A percentile compares a stretch with the other conserved stretches of the same genome.
phyloP scores from a whole-genome alignment of 2,113 vertebrate species.

The Pygoscelis antarcticus region DNA sequence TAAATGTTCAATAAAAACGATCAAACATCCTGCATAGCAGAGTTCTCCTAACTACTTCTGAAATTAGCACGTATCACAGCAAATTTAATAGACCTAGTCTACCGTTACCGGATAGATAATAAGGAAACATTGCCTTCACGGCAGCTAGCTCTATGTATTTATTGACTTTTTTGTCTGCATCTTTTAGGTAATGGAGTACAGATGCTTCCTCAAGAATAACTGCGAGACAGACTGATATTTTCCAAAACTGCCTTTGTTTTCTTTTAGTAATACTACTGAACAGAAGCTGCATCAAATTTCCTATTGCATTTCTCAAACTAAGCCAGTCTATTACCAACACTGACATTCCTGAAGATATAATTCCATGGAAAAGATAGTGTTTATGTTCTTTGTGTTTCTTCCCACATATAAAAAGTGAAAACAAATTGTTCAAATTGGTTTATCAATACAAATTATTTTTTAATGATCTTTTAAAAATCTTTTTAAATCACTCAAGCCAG shows the following conservation, averaged over 20 bases:
- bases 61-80: neutral
- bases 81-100: neutral
- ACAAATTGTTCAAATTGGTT: neutral
- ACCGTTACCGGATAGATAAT: neutral
- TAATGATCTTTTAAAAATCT: neutral
- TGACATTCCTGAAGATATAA: neutral
- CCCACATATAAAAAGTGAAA: neutral
- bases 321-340: neutral
- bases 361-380: neutral
- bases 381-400: neutral
- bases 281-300: neutral
- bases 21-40: neutral
- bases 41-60: neutral
- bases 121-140: neutral
- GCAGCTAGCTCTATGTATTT: neutral
- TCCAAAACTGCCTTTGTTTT: neutral
- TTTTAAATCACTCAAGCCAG: neutral
- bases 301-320: neutral
- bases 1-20: neutral
- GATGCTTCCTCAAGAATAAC: neutral
- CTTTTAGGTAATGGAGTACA: neutral
- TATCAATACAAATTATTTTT: neutral
- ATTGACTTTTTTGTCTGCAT: neutral
- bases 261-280: neutral
- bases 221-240: neutral